These are phyloP conservation scores for Tiliacea citrago DNA, from an alignment of 2,888 invertebrate species.

Conservation along the genomic window DNA sequence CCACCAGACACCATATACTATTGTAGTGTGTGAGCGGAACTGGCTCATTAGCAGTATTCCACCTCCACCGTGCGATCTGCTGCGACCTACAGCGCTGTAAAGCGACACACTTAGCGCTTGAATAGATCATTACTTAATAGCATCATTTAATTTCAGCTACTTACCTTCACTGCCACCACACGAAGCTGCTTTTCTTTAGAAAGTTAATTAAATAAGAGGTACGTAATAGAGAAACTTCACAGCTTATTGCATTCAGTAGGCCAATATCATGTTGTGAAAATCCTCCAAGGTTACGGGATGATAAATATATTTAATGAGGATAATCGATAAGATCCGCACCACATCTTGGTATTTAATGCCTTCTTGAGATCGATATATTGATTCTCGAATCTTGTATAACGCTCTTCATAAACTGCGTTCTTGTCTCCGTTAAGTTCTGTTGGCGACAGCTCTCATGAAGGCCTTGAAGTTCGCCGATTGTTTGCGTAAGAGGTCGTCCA, in stretches of 20 bases:
- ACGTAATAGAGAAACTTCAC: background rate
- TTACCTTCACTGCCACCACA: background rate
- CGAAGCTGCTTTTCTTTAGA: slow-evolving; percentile 3
- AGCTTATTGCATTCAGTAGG: slow-evolving; percentile 7
- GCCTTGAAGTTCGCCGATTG: too few relatives aligned
- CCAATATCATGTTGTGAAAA: too few relatives aligned
- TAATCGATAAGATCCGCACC: too few relatives aligned
- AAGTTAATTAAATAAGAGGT: slow-evolving; percentile 16
- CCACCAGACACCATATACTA: background rate
- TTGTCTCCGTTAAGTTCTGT: too few relatives aligned
- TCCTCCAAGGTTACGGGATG: background rate
- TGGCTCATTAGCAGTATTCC: slow-evolving; percentile 47
- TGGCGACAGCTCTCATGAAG: too few relatives aligned
- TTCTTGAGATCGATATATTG: too few relatives aligned
- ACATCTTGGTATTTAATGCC: too few relatives aligned
- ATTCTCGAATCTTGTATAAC: too few relatives aligned
- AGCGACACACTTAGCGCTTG: slow-evolving; percentile 33
- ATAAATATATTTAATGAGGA: background rate
- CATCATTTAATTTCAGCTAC: slow-evolving; percentile 19
- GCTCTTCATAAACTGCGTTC: too few relatives aligned
- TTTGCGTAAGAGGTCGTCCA: too few relatives aligned
- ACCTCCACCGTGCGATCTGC: background rate
- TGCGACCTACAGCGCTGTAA: background rate
- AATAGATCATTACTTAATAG: slow-evolving; percentile 38
- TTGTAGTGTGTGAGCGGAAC: slow-evolving; percentile 43